Evolutionary conservation across 2,113 vertebrate genomes (phyloP), one percentile per base, ranked within the genome.

Genomic region (Pangasianodon gigas): DNA sequence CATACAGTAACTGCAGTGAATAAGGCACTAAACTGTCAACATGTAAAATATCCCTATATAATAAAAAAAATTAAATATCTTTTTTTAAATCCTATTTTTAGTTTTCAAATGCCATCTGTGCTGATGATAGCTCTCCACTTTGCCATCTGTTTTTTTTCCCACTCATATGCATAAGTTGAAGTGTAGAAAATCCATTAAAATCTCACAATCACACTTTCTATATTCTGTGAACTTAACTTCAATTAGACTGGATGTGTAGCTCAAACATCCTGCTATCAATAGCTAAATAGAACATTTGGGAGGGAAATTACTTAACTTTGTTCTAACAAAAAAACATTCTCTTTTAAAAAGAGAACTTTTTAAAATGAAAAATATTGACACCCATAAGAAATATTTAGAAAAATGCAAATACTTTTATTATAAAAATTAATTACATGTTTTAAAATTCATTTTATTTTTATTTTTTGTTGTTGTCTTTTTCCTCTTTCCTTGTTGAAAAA

Each of bases 111-210:
- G 56, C 56, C 82, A 62, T 84, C 56, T 84, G 82, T 84, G 82
- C 56, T 84, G 82, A 26, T 84, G 56, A 84, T 62, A 29, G 37
- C 82, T 62, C 41, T 13, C 24, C 13, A 1, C 58, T 16, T 60
- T 84, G 58, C 56, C 82, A 62, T 84, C 82, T 84, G 82, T 46
- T 84, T 58, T 46, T 44, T 41, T 24, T 8, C 10, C 2, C 18
- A 32, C 26, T 19, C 21, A 6, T 84, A 18, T 83, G 29, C 10
- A 51, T 11, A 58, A 83, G 52, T 83, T 83, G 32, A 83, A 58
- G 54, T 3, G 7, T 84, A 44, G 21, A 84, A 60, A 84, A 84
- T 84, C 54, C 81, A 84, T 58, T 84, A 37, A 84, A 84, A 58
- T 58, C 81, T 41, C 9, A 60, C 32, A 60, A 60, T 60, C 82